Evolutionary conservation across 2,113 vertebrate genomes (phyloP), one percentile per base, ranked within the genome.

Genomic region (Misgurnus mizolepis): DNA sequence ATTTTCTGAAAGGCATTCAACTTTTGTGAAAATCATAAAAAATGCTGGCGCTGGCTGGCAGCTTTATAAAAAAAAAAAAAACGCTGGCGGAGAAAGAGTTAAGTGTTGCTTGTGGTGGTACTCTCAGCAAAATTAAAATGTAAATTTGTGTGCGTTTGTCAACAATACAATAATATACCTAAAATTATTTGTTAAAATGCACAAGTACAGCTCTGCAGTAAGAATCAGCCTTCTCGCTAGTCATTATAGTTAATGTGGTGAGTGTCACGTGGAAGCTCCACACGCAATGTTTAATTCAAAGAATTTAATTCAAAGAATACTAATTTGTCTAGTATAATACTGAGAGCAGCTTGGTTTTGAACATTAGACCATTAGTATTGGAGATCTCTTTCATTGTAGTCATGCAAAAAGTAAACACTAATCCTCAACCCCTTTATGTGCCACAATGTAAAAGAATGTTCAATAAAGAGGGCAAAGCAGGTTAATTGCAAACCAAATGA

Each of bases 401-500:
- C 17, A 14, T 18, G 41, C 53, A 58, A 17, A 60, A 58, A 72
- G 18, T 47, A 47, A 27, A 60, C 61, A 17, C 49, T 50, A 43
- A 4, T 6, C 43, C 71, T 53, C 18, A 34, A 82, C 40, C 43
- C 12, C 68, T 34, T 49, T 61, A 10, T 7, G n/a, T 41, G 47
- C 4, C 60, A 69, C 40, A 41, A 47, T 69, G n/a, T 64, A 47
- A 77, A 58, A 39, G 18, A 43, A 69, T 62, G 18, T 39, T 47
- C 39, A 49, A 18, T 18, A 47, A 22, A 34, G 39, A 61, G 58
- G 64, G 55, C 56, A 43, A 81, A 40, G 60, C 11, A 69, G 85
- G 89, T 87, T 90, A 89, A 91, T 88, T 76, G 82, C 84, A 86
- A 89, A 81, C 75, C 62, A 70, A 90, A 86, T 85, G 64, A 85